These are phyloP conservation scores for Atractosteus spatula DNA, from an alignment of 2,113 vertebrate genomes.

Conservation along the genomic window DNA sequence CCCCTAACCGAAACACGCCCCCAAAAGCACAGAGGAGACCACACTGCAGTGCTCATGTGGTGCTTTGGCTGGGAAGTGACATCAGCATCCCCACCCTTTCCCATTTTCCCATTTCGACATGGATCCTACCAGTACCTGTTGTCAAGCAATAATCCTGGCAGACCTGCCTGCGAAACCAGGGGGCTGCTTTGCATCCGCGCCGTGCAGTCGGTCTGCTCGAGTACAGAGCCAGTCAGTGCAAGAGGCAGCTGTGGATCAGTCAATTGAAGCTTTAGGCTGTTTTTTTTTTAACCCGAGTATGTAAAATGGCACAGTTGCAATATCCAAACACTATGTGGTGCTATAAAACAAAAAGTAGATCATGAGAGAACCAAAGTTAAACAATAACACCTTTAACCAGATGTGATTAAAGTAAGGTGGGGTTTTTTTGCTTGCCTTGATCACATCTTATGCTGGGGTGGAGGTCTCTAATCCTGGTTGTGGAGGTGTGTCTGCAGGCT, in stretches of 20 bases:
- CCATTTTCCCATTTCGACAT: neutral
- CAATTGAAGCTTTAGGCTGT: conserved; percentile 1
- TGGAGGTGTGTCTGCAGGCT: too few species aligned
- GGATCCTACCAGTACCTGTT: neutral
- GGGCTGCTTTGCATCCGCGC: neutral
- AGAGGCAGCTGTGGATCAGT: neutral
- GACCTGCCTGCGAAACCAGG: neutral
- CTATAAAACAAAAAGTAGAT: too few species aligned
- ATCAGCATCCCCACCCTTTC: neutral
- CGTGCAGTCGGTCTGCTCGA: neutral
- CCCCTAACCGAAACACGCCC: neutral
- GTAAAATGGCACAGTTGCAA: too few species aligned
- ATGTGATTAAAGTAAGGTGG: too few species aligned
- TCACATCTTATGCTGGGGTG: too few species aligned
- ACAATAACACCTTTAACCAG: too few species aligned
- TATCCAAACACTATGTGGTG: too few species aligned
- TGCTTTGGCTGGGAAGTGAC: neutral
- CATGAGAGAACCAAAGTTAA: too few species aligned
- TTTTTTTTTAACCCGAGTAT: neutral
- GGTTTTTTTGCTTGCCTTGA: too few species aligned
- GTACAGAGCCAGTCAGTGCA: conserved; percentile 3
- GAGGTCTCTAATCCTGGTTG: too few species aligned
- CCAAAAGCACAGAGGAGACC: neutral
- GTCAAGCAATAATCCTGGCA: conserved; percentile 4
- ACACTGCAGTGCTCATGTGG: neutral